A percentile compares a stretch with the other conserved stretches of the same genome.
These are phyloP conservation scores for Drosophila diplacantha DNA, from an alignment of 2,888 invertebrate genomes.

Conservation along the genomic window DNA sequence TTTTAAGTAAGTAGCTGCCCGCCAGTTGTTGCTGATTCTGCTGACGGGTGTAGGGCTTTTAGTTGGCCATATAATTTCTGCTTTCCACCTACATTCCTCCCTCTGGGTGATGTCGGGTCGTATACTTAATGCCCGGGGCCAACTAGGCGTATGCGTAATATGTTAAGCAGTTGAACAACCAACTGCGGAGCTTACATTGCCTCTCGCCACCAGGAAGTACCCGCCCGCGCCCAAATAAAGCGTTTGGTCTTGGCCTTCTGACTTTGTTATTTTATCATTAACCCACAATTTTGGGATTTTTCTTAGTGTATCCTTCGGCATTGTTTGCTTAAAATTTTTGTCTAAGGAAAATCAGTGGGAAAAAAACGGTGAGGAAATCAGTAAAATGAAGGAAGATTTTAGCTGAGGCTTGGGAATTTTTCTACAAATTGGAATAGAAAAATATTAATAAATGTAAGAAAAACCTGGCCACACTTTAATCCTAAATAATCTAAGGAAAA, in stretches of 20 bases:
- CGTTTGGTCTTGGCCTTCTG: constrained; percentile 4
- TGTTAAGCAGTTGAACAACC: constrained; percentile 36
- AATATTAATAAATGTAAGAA: neutral
- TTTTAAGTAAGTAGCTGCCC: constrained; percentile 70
- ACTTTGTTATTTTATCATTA: constrained; percentile 38
- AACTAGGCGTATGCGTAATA: constrained; percentile 45
- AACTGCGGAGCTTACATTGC: constrained; percentile 28
- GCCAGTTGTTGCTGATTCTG: constrained; percentile 42
- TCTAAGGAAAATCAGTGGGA: too few relatives aligned
- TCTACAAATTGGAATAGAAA: neutral
- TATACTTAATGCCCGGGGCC: constrained; percentile 51
- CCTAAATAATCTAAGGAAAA: neutral
- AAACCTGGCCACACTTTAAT: neutral
- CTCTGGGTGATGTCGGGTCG: constrained; percentile 24
- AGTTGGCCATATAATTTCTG: constrained; percentile 64
- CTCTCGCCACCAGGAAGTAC: constrained; percentile 32
- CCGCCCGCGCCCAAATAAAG: neutral
- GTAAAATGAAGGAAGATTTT: neutral
- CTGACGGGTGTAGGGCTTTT: constrained; percentile 63
- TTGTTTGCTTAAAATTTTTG: constrained; percentile 5
- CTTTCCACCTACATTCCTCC: constrained; percentile 3
- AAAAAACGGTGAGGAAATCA: neutral
- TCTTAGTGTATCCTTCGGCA: neutral
- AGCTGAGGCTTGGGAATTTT: too few relatives aligned
- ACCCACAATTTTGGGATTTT: constrained; percentile 7